Evolutionary conservation across 64 coral and sea anemone genomes (phyloP), one percentile per base, ranked within the genome.

Genomic region (Stichodactyla helianthus): DNA sequence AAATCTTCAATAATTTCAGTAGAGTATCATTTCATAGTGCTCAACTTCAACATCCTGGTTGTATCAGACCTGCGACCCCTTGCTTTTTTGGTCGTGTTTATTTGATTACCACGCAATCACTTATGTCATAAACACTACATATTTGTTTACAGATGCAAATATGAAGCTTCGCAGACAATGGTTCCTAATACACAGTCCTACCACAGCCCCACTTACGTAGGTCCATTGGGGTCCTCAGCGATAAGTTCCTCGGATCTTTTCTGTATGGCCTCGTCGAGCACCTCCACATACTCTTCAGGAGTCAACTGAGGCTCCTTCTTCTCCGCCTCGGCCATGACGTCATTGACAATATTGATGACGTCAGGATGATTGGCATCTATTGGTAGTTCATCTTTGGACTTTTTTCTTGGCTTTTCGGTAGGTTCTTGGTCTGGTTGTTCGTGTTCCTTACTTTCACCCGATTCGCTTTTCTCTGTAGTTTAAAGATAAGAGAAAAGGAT

Each of bases 301-400:
- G 95, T 80, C 18, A 98, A 58, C 51, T 98, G 92, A 3, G 92
- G 86, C 25, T 98, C 95, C 65, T 83, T 77, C 74, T 98, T 94
- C 52, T 82, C 86, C 79, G 95, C 92, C 50, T 98, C 95, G 2
- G 58, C 50, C 87, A 98, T 89, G 26, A 76, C 87, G 52, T 94
- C 92, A 26, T 89, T 92, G 52, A 98, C 89, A 23, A 98, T 89
- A 17, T 92, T 94, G 10, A 89, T 85, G 23, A 98, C 95, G 84
- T 92, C 89, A 31, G 95, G 95, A 51, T 98, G 95, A 70, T 94
- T 94, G 26, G 83, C 92, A 86, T 98, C 92, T 31, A 98, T 89
- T 11, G 87, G 78, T 0, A 92, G 14, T 14, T 89, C 79, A 74
- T 74, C 68, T 74, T 74, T 74, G 68, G 68, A 74, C 18, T 88